Evolutionary conservation across 2,888 invertebrate genomes (phyloP), one percentile per base, ranked within the genome.

Genomic region (Apodemia mormo): DNA sequence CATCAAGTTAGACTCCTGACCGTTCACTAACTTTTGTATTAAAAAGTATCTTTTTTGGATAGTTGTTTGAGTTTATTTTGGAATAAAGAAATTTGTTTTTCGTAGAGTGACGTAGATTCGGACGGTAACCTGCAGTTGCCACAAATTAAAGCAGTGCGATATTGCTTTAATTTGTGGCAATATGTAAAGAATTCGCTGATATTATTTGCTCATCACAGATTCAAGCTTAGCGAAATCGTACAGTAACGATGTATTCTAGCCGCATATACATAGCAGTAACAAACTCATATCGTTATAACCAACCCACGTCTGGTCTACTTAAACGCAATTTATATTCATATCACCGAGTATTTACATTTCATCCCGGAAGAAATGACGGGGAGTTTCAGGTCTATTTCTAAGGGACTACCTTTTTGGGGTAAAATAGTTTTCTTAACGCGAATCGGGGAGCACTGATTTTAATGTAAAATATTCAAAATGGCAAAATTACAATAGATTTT

Each of bases 291-390:
- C 75, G 73, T 76, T 77, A 77, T 73, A 75, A 74, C 75, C 80
- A 80, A 82, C 85, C 82, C 85, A 79, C 80, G 79, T 81, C 83
- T 74, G 71, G 69, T 72, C 89, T 89, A 86, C 90, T 92, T 92
- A 89, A 84, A 86, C 80, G 79, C 80, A 90, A 91, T 92, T 92
- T 92, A 89, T 91, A 92, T 92, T 92, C 92, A 92, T 92, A 92
- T 89, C 89, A 86, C 86, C 87, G 79, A 82, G 86, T 90, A 91
- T 92, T 92, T 92, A 91, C 91, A 89, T 92, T 89, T 82, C 84
- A 86, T 85, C 85, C 89, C 85, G 81, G 58, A 58, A 58, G 58
- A 58, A 45, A 58, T 58, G 58, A 30, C 30, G 12, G 30, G 58
- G 58, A 58, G 58, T 29, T 58, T 29, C 58, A 58, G 58, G 58